Percentiles rank a stretch among this genome's conserved stretches.
Conservation (phyloP, 1,140 invertebrate species). For the Venustaconcha ellipsiformis region DNA sequence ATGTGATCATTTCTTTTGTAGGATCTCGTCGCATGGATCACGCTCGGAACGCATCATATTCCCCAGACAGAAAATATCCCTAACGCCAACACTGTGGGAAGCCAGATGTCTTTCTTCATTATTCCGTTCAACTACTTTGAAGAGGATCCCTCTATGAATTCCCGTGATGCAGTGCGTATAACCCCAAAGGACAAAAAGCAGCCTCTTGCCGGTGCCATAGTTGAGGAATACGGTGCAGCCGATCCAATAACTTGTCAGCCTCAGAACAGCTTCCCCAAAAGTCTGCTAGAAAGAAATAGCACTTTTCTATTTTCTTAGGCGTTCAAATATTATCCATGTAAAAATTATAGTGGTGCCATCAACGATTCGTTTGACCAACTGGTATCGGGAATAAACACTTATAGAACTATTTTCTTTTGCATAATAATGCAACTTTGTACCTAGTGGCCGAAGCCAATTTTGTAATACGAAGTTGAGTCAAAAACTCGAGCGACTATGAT, state of each 20-base stretch:
- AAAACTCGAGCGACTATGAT: no score
- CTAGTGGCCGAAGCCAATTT: no score
- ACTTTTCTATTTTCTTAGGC: constrained; percentile 34
- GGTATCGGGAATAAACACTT: no score
- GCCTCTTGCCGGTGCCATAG: constrained; percentile 32
- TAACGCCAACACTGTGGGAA: constrained; percentile 45
- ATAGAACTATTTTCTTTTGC: no score
- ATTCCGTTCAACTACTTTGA: constrained; percentile 60
- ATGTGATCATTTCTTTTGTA: constrained; percentile 31
- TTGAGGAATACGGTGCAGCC: constrained; percentile 39
- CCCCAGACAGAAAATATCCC: constrained; percentile 59
- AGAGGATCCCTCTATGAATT: constrained; percentile 51
- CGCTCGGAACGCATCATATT: constrained; percentile 55
- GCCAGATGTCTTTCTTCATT: constrained; percentile 47
- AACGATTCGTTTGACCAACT: no score
- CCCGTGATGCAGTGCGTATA: constrained; percentile 63
- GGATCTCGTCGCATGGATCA: constrained; percentile 62
- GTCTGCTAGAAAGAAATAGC: constrained; percentile 26
- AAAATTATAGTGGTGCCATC: no score
- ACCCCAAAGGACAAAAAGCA: constrained; percentile 69
- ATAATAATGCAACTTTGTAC: no score
- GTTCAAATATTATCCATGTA: no score
- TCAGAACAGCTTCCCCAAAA: constrained; percentile 14
- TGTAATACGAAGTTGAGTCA: no score
- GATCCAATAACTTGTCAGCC: constrained; percentile 15